Conservation (phyloP, 2,113 vertebrate species). For the Otocyon megalotis region DNA sequence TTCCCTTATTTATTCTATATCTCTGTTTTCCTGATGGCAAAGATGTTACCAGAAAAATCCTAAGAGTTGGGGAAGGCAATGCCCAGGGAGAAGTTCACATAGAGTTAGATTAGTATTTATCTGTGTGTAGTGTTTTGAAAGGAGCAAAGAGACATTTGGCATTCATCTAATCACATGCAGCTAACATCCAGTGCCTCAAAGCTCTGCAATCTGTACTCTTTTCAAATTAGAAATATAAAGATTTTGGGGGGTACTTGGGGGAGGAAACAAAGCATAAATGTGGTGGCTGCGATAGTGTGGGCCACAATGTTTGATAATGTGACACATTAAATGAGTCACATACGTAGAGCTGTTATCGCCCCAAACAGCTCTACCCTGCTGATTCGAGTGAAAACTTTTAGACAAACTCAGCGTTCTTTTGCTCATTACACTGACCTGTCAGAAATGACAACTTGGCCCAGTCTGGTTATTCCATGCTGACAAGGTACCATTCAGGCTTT, state of each 20-base stretch:
- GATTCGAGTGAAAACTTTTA: slow-evolving; percentile 86
- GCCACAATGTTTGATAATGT: slow-evolving; percentile 83
- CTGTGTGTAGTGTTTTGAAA: slow-evolving; percentile 28
- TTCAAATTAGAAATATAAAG: slow-evolving; percentile 68
- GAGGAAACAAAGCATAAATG: slow-evolving; percentile 79
- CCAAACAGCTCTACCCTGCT: slow-evolving; percentile 87
- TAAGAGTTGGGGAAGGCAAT: not conserved
- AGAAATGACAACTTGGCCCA: slow-evolving; percentile 89
- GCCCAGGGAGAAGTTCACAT: not conserved
- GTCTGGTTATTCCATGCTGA: slow-evolving; percentile 88
- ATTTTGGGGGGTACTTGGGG: not conserved
- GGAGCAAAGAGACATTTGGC: not conserved
- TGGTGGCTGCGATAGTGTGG: slow-evolving; percentile 81
- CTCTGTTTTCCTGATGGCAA: not conserved
- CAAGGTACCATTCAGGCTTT: slow-evolving; percentile 87
- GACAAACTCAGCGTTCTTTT: slow-evolving; percentile 87
- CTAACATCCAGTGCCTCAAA: slow-evolving; percentile 53
- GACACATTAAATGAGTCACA: slow-evolving; percentile 85
- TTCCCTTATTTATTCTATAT: not conserved
- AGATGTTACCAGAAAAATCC: not conserved
- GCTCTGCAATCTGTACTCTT: not conserved
- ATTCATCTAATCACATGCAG: slow-evolving; percentile 26
- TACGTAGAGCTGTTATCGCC: slow-evolving; percentile 83
- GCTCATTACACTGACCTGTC: slow-evolving; percentile 89
- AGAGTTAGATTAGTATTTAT: slow-evolving; percentile 2